phyloP scores from a whole-genome alignment of 2,888 invertebrate genomes.

The Ennomos erosarius region DNA sequence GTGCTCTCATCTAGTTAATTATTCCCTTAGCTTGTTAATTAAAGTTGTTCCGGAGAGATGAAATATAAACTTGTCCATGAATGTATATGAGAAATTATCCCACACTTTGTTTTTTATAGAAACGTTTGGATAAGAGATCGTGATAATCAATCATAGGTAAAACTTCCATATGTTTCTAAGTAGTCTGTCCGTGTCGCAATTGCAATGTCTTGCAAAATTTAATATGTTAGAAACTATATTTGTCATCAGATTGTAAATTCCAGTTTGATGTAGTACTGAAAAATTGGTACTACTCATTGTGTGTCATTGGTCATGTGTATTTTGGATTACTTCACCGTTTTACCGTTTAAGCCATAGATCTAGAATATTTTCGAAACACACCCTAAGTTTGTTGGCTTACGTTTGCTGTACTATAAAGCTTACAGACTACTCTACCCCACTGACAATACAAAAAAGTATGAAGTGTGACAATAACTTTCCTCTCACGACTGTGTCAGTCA shows the following conservation, averaged over 20 bases:
- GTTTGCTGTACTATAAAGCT: conserved; percentile 1
- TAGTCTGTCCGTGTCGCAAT: conserved; percentile 12
- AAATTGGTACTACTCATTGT: conserved; percentile 22
- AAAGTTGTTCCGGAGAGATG: conserved; percentile 3
- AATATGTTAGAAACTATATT: conserved; percentile 5
- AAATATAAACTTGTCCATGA: conserved; percentile 3
- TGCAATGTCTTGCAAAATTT: conserved; percentile 3
- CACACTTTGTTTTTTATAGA: not conserved
- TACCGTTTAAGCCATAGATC: no score
- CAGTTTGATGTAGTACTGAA: conserved; percentile 31
- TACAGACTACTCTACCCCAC: conserved; percentile 18
- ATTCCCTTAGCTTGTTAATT: conserved; percentile 16
- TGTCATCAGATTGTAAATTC: conserved; percentile 29
- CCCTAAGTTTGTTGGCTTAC: no score
- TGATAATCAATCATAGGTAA: not conserved
- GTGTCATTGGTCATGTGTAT: conserved; percentile 17
- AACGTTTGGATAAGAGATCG: conserved; percentile 17
- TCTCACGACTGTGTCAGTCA: conserved; percentile 61
- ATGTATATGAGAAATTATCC: not conserved
- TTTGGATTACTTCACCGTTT: conserved; percentile 6
- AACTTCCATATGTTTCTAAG: conserved; percentile 4
- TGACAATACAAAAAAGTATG: conserved; percentile 26
- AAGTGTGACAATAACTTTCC: conserved; percentile 65
- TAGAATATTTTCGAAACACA: no score
- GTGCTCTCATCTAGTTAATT: conserved; percentile 13